These are phyloP conservation scores for Diorhabda elongata DNA, from an alignment of 1,140 invertebrate species.

Conservation along the genomic window DNA sequence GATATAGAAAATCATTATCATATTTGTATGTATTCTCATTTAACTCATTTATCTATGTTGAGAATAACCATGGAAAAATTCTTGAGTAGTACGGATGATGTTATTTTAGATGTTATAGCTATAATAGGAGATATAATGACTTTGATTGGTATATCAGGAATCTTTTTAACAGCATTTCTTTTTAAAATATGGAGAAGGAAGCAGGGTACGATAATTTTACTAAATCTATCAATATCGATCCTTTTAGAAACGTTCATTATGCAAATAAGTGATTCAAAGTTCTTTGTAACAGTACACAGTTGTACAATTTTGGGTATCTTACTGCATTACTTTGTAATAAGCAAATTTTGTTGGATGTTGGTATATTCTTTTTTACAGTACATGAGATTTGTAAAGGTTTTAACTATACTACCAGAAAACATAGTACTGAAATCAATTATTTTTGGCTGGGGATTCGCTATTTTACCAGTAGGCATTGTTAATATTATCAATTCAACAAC, in stretches of 20 bases:
- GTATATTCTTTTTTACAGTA: conserved; percentile 61
- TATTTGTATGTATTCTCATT: conserved; percentile 55
- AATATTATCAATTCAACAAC: conserved; percentile 47
- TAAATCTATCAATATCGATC: conserved; percentile 56
- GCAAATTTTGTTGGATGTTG: conserved; percentile 63
- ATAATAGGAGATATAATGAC: conserved; percentile 58
- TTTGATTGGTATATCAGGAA: conserved; percentile 53
- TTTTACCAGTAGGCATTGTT: conserved; percentile 29
- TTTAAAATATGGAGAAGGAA: conserved; percentile 57
- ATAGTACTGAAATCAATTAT: conserved; percentile 39
- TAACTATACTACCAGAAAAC: conserved; percentile 47
- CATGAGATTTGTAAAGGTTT: conserved; percentile 55
- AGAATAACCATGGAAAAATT: conserved; percentile 32
- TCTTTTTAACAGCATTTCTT: conserved; percentile 55
- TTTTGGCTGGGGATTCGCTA: conserved; percentile 40
- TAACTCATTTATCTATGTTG: conserved; percentile 59
- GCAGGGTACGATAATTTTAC: conserved; percentile 57
- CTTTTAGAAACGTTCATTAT: conserved; percentile 56
- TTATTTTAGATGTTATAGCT: conserved; percentile 54
- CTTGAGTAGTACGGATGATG: conserved; percentile 23
- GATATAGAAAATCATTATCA: conserved; percentile 45
- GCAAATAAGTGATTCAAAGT: conserved; percentile 52
- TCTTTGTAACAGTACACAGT: conserved; percentile 23
- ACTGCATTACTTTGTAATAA: conserved; percentile 57
- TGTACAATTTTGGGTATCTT: conserved; percentile 52